Conservation (phyloP, 2,113 vertebrate species). For the Mesembrinibis cayennensis region DNA sequence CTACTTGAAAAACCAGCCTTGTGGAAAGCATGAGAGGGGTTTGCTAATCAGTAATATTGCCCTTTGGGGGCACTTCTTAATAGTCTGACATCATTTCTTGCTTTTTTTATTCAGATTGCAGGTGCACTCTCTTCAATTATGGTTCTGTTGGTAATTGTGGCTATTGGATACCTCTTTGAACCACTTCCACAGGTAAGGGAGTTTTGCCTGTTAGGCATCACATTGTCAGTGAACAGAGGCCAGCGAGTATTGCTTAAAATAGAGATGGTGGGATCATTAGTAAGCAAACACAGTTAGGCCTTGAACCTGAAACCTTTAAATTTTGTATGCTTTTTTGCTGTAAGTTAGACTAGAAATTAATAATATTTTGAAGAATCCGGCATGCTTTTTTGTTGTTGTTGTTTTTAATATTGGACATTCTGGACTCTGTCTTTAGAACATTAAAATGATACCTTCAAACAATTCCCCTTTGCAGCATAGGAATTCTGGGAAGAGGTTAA, state of each 20-base stretch:
- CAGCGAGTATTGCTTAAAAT: background rate
- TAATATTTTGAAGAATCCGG: background rate
- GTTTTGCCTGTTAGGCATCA: background rate
- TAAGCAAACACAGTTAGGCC: background rate
- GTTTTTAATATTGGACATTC: background rate
- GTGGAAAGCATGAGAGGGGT: background rate
- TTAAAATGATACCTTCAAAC: background rate
- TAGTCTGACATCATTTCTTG: background rate
- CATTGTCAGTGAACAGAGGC: background rate
- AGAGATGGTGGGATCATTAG: background rate
- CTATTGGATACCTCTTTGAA: conserved; percentile 92
- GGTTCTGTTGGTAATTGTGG: conserved; percentile 92
- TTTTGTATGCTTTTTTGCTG: background rate
- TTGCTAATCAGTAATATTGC: background rate
- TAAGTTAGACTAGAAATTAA: background rate
- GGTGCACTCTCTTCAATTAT: conserved; percentile 87
- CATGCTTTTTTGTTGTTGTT: background rate
- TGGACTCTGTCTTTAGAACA: background rate
- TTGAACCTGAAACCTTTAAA: background rate
- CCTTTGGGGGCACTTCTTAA: background rate
- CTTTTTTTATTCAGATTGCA: conserved; percentile 81
- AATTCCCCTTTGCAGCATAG: background rate
- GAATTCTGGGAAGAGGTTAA: background rate
- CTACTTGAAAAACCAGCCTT: background rate
- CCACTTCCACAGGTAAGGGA: conserved; percentile 88